Conservation (phyloP, 2,797 vertebrate genomes). For the Sebastes steindachneri region DNA sequence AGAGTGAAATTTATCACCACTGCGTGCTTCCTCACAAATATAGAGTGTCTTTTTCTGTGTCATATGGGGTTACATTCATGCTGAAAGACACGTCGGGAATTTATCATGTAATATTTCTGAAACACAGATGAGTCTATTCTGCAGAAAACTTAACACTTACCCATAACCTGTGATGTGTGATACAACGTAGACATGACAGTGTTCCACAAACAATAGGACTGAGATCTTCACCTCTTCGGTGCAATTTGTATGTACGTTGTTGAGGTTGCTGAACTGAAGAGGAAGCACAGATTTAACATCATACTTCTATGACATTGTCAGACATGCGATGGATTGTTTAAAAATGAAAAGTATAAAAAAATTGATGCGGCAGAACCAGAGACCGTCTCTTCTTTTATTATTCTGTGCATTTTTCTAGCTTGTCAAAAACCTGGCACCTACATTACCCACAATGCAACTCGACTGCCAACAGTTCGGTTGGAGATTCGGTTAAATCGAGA, state of each 20-base stretch:
- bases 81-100: background rate
- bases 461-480: no score
- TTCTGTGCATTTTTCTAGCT: background rate
- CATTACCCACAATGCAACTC: background rate
- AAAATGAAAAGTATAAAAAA: background rate
- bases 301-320: background rate
- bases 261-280: background rate
- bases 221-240: background rate
- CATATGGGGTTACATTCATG: background rate
- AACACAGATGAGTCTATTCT: background rate
- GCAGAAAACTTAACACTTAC: background rate
- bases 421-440: background rate
- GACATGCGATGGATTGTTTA: background rate
- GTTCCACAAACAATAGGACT: background rate
- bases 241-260: no score
- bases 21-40: background rate
- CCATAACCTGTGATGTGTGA: background rate
- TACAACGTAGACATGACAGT: background rate
- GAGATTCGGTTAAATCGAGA: background rate
- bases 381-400: background rate
- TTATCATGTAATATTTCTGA: background rate
- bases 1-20: constrained; percentile 18
- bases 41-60: background rate
- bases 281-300: background rate
- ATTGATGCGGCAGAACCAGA: background rate